Evolutionary conservation across 2,888 invertebrate genomes (phyloP).

Genomic region (Brachycybe producta): DNA sequence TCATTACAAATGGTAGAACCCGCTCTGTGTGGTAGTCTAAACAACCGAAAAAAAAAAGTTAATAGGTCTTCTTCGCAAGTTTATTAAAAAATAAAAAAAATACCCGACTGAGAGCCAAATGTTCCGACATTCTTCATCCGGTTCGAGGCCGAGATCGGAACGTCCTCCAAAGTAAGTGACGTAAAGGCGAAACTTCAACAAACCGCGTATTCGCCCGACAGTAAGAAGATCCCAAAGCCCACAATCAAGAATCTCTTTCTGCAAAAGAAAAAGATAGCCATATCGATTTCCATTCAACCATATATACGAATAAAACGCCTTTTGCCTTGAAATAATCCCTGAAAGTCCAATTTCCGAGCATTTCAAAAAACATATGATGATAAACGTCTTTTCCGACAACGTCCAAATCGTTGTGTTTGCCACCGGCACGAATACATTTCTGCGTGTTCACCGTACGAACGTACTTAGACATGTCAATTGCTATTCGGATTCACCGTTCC

Average conservation of each 20-base stretch:
- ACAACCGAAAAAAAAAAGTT: conserved; percentile 14
- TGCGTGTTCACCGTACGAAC: conserved; percentile 86
- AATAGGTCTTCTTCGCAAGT: conserved; percentile 2
- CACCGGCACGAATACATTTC: conserved; percentile 97
- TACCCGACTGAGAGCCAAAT: conserved; percentile 61
- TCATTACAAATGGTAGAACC: conserved; percentile 67
- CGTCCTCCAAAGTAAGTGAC: conserved; percentile 98
- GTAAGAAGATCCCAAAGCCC: conserved; percentile 97
- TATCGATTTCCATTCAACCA: background rate
- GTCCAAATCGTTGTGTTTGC: conserved; percentile 98
- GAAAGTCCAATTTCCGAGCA: conserved; percentile 99
- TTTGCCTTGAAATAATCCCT: conserved; percentile 94
- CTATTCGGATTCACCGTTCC: conserved; percentile 92
- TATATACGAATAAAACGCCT: no score
- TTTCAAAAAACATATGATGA: conserved; percentile 99
- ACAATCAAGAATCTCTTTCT: conserved; percentile 84
- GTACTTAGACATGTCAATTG: conserved; percentile 86
- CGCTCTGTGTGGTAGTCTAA: conserved; percentile 52
- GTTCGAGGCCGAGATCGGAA: conserved; percentile 59
- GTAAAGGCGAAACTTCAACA: conserved; percentile 78
- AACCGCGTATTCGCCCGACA: conserved; percentile 56
- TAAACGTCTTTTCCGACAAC: conserved; percentile 99
- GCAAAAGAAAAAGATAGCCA: conserved; percentile 21
- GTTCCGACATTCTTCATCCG: conserved; percentile 86
- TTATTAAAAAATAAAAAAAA: conserved; percentile 7